phyloP scores from a whole-genome alignment of 2,888 invertebrate species.

The Tyria jacobaeae region DNA sequence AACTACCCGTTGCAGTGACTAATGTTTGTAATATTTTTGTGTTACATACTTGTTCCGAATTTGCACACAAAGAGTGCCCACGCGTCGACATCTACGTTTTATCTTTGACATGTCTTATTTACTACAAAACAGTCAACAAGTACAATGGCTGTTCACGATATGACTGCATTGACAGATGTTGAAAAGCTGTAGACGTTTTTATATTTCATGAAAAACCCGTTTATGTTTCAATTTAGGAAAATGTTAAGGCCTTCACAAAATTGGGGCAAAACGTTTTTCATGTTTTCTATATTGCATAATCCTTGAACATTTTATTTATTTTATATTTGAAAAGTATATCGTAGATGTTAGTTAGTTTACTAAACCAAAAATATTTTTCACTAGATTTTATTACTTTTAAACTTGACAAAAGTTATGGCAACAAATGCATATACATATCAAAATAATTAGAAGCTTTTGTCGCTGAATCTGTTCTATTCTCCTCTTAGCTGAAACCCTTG shows the following conservation, averaged over 20 bases:
- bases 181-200: background rate
- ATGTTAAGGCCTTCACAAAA: background rate
- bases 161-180: conserved; percentile 13
- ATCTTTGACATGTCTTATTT: conserved; percentile 56
- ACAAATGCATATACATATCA: too few relatives aligned
- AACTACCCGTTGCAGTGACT: conserved; percentile 49
- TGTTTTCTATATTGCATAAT: background rate
- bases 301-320: too few relatives aligned
- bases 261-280: background rate
- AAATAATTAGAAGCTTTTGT: too few relatives aligned
- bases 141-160: conserved; percentile 8
- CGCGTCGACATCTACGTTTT: conserved; percentile 46
- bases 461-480: too few relatives aligned
- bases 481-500: too few relatives aligned
- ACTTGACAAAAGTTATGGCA: too few relatives aligned
- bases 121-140: conserved; percentile 36
- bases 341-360: too few relatives aligned
- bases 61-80: conserved; percentile 61
- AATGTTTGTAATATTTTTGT: conserved; percentile 53
- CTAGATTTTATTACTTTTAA: too few relatives aligned
- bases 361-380: too few relatives aligned
- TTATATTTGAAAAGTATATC: too few relatives aligned
- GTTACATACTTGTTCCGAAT: conserved; percentile 49
- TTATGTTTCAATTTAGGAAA: background rate
- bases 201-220: background rate